Percentiles rank a stretch among this genome's conserved stretches.
Evolutionary conservation across 2,888 invertebrate species (phyloP).

Genomic region (Adelphocoris suturalis): DNA sequence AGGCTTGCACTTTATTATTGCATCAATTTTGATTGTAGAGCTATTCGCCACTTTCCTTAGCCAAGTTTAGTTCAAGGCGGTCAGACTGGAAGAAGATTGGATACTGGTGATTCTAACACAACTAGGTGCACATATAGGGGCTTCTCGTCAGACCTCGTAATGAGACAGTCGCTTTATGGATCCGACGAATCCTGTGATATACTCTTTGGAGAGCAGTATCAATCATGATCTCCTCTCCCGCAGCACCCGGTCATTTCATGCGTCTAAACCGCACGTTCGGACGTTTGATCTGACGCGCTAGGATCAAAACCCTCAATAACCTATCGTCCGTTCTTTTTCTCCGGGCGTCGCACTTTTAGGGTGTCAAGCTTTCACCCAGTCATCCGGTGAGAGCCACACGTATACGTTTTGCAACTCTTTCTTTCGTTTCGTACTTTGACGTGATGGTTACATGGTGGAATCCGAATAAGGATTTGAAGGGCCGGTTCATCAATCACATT

Average conservation of each 20-base stretch:
- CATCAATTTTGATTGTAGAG: background rate
- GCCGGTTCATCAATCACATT: no score
- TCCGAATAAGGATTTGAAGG: no score
- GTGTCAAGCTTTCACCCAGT: background rate
- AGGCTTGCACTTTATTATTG: background rate
- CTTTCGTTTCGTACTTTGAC: no score
- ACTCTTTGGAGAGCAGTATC: background rate
- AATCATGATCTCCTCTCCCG: background rate
- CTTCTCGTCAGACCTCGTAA: background rate
- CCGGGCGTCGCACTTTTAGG: background rate
- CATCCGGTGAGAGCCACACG: background rate
- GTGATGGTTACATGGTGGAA: no score
- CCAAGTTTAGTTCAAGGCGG: background rate
- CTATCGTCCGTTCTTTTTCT: constrained; percentile 24
- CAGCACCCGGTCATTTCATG: background rate
- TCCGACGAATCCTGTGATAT: background rate
- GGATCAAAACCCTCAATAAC: background rate
- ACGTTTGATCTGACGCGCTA: constrained; percentile 23
- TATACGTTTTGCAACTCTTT: background rate
- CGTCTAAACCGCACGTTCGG: background rate
- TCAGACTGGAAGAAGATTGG: background rate
- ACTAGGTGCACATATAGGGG: background rate
- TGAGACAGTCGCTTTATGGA: background rate
- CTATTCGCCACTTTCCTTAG: background rate
- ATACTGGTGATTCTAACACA: background rate